Percentiles rank a stretch among this genome's conserved stretches.
These are phyloP conservation scores for Stratiolaelaps scimitus DNA, from an alignment of 1,140 invertebrate species.

Conservation along the genomic window DNA sequence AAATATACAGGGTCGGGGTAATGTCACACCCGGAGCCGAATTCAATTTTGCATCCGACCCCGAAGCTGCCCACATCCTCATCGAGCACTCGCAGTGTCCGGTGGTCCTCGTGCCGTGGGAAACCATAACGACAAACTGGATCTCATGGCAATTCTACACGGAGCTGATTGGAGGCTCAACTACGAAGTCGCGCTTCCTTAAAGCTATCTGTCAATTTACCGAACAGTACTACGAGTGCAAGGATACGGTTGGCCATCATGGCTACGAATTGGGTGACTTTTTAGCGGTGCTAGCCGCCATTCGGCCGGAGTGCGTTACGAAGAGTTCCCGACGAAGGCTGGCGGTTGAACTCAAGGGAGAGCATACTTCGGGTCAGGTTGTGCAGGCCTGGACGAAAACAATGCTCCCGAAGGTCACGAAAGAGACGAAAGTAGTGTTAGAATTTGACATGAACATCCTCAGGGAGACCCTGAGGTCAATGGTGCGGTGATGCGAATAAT, in stretches of 20 bases:
- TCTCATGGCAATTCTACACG: background rate
- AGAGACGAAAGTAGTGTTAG: background rate
- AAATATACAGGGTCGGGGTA: constrained; percentile 45
- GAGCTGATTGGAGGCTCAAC: background rate
- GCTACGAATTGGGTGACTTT: constrained; percentile 26
- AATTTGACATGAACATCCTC: background rate
- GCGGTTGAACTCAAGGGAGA: constrained; percentile 23
- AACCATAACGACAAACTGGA: constrained; percentile 40
- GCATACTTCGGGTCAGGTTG: constrained; percentile 2
- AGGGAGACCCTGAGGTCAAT: background rate
- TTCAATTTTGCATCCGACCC: constrained; percentile 56
- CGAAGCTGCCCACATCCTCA: constrained; percentile 53
- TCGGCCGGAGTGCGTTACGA: background rate
- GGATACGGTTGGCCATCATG: background rate
- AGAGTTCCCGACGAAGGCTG: background rate
- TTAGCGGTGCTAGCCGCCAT: constrained; percentile 3
- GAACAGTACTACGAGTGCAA: constrained; percentile 1
- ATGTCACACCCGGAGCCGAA: constrained; percentile 46
- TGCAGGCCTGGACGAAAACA: background rate
- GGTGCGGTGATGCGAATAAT: background rate
- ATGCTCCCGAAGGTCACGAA: constrained; percentile 4
- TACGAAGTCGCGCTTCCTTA: constrained; percentile 6
- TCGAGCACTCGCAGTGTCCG: constrained; percentile 44
- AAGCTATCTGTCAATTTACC: constrained; percentile 9
- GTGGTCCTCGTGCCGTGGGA: constrained; percentile 54